These are phyloP conservation scores for Halesus radiatus DNA, from an alignment of 1,140 invertebrate species.

Conservation along the genomic window DNA sequence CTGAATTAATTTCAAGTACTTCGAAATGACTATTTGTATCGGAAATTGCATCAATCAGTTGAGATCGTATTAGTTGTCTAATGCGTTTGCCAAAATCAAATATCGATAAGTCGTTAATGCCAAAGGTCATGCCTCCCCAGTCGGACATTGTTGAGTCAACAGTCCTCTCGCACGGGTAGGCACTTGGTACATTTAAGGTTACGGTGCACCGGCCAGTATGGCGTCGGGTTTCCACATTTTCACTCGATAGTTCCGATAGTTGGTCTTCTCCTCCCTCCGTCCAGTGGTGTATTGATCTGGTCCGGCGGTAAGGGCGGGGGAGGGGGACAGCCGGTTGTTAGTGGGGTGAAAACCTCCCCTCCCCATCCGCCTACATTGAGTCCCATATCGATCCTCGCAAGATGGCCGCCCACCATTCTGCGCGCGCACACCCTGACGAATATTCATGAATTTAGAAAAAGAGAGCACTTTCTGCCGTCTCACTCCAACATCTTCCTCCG, in stretches of 20 bases:
- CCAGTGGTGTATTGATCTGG: constrained; percentile 48
- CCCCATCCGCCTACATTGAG: constrained; percentile 19
- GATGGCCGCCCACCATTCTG: constrained; percentile 43
- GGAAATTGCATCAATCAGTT: no score
- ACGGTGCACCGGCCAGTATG: constrained; percentile 21
- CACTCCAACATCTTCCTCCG: constrained; percentile 28
- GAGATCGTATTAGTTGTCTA: no score
- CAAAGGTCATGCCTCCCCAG: constrained; percentile 6
- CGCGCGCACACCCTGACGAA: constrained; percentile 42
- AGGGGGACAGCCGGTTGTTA: constrained; percentile 7
- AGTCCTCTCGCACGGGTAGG: neutral
- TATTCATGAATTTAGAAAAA: constrained; percentile 40
- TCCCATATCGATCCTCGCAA: constrained; percentile 35
- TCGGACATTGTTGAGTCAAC: constrained; percentile 21
- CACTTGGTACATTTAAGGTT: neutral
- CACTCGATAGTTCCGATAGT: constrained; percentile 35
- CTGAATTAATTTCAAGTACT: no score
- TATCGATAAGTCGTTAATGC: neutral
- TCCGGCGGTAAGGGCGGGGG: constrained; percentile 5
- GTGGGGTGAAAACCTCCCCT: constrained; percentile 4
- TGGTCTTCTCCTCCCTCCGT: neutral
- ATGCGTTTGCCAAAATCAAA: no score
- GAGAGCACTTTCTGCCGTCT: neutral
- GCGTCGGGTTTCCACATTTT: constrained; percentile 32
- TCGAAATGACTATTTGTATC: no score